These are phyloP conservation scores for Nettapus auritus DNA, from an alignment of 2,113 vertebrate species.

Conservation along the genomic window DNA sequence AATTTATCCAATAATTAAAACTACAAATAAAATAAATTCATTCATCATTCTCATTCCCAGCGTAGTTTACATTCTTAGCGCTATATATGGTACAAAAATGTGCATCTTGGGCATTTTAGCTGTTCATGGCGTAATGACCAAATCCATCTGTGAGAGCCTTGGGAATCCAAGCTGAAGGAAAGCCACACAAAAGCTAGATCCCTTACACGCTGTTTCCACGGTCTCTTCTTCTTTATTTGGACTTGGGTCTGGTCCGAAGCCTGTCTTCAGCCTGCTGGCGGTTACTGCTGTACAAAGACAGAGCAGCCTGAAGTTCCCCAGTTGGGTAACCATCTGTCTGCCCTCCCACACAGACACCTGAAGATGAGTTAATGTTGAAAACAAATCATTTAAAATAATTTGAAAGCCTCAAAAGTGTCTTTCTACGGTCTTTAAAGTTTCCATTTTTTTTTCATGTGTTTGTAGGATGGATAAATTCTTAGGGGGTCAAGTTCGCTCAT, in stretches of 20 bases:
- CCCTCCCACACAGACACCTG: constrained; percentile 56
- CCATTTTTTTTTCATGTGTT: neutral
- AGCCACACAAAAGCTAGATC: constrained; percentile 29
- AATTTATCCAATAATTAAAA: constrained; percentile 59
- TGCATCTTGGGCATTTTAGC: constrained; percentile 48
- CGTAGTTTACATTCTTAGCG: neutral
- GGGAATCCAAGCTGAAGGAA: constrained; percentile 26
- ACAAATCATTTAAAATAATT: neutral
- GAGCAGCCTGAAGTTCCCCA: constrained; percentile 12
- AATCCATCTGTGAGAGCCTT: constrained; percentile 19
- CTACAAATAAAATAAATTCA: constrained; percentile 43
- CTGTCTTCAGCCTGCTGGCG: neutral
- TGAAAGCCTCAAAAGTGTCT: neutral
- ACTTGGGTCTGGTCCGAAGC: neutral
- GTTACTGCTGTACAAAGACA: neutral
- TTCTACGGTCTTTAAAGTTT: neutral
- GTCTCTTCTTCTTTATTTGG: constrained; percentile 11
- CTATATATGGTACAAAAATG: constrained; percentile 48
- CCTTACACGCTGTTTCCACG: neutral
- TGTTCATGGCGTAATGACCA: neutral
- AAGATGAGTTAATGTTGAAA: constrained; percentile 43
- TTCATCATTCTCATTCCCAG: constrained; percentile 27
- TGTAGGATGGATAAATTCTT: neutral
- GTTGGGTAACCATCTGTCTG: constrained; percentile 65
- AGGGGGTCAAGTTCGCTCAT: neutral